Percentiles rank a stretch among this genome's conserved stretches.
Evolutionary conservation across 2,888 invertebrate species (phyloP).

Genomic region (Thecophora atra): DNA sequence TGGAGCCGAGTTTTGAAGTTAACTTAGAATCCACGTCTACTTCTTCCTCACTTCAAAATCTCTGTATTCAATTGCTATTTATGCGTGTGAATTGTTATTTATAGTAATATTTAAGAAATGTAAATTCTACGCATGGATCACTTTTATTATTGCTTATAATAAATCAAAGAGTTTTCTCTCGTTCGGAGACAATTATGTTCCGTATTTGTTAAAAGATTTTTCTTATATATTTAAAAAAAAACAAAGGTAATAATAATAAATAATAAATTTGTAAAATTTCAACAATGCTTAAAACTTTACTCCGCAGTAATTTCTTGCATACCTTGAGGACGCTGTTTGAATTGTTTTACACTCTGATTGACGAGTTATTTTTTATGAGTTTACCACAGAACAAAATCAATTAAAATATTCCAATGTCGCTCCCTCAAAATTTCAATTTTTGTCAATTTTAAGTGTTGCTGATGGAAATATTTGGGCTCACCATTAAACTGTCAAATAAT

Average conservation of each 20-base stretch:
- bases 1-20: too few relatives aligned
- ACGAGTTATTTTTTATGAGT: too few relatives aligned
- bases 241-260: too few relatives aligned
- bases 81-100: conserved; percentile 11
- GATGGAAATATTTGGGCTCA: not conserved
- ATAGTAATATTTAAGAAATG: conserved; percentile 10
- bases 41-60: not conserved
- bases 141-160: conserved; percentile 50
- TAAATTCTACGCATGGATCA: conserved; percentile 48
- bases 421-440: not conserved
- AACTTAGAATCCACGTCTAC: too few relatives aligned
- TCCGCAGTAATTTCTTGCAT: too few relatives aligned
- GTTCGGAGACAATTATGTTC: not conserved
- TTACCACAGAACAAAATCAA: not conserved
- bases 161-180: conserved; percentile 46
- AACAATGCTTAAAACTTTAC: too few relatives aligned
- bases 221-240: too few relatives aligned
- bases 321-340: not conserved
- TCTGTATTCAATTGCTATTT: conserved; percentile 8
- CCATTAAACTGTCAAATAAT: conserved; percentile 10
- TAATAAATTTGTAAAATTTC: too few relatives aligned
- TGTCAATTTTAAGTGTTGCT: not conserved
- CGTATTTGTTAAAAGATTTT: not conserved
- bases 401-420: not conserved
- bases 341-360: not conserved